Conservation (phyloP, 2,113 vertebrate species). For the Canis aureus region DNA sequence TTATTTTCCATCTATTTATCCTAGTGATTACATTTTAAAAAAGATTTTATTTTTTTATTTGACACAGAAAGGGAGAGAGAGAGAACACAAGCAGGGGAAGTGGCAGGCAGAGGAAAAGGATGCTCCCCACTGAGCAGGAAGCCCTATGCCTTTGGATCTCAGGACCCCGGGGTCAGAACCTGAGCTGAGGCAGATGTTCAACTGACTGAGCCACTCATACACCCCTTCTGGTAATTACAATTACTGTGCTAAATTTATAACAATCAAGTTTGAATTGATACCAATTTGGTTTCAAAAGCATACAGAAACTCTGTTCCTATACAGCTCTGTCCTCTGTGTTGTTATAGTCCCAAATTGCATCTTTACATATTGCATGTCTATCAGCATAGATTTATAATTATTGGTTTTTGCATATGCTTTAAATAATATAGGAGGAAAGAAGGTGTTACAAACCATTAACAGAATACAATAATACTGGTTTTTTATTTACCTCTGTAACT, state of each 20-base stretch:
- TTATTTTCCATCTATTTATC: neutral
- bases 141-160: too few species aligned
- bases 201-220: too few species aligned
- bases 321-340: neutral
- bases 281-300: neutral
- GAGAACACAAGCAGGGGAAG: too few species aligned
- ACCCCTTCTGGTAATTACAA: neutral
- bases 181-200: too few species aligned
- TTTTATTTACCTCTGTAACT: neutral
- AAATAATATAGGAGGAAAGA: neutral
- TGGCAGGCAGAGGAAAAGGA: too few species aligned
- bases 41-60: too few species aligned
- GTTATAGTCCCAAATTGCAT: neutral
- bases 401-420: neutral
- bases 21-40: neutral
- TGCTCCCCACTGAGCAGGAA: too few species aligned
- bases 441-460: neutral
- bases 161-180: too few species aligned
- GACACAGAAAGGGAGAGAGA: too few species aligned
- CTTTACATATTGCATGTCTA: neutral
- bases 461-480: neutral
- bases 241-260: neutral
- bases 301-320: neutral
- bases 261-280: neutral
- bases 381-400: neutral